phyloP scores from a whole-genome alignment of 2,113 vertebrate species.

The Aegithalos caudatus region DNA sequence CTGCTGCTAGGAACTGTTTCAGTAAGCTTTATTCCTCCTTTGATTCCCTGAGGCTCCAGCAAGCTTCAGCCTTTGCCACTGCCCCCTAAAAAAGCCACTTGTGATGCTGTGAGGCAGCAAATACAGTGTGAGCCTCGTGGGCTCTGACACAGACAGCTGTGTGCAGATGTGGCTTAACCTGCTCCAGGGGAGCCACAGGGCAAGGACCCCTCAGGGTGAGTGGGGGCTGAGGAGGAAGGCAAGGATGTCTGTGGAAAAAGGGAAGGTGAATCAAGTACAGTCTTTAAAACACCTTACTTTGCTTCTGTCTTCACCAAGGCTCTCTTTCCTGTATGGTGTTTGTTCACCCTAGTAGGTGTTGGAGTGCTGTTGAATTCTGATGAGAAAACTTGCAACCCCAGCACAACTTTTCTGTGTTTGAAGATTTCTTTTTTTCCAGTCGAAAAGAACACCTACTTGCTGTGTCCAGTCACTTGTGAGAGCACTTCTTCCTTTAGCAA shows the following conservation, averaged over 20 bases:
- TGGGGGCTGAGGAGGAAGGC: background rate
- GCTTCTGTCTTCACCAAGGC: background rate
- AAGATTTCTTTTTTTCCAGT: background rate
- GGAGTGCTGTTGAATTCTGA: background rate
- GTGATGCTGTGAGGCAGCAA: background rate
- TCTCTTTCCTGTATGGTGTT: background rate
- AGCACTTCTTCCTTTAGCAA: background rate
- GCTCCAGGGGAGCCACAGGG: background rate
- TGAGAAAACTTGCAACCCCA: background rate
- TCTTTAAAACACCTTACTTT: background rate
- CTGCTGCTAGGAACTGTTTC: background rate
- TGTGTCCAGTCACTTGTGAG: background rate
- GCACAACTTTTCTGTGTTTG: background rate
- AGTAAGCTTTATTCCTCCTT: background rate
- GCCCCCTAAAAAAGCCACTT: background rate
- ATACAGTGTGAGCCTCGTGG: fast-evolving
- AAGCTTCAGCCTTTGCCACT: background rate
- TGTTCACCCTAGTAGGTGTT: background rate
- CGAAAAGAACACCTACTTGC: background rate
- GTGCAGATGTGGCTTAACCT: background rate
- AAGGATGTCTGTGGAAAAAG: background rate
- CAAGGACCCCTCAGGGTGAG: background rate
- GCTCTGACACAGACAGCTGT: background rate
- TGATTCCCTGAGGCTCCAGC: background rate
- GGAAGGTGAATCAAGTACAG: background rate